A percentile compares a stretch with the other conserved stretches of the same genome.
Conservation (phyloP, 2,797 vertebrate species). For the Brachymystax lenok region DNA sequence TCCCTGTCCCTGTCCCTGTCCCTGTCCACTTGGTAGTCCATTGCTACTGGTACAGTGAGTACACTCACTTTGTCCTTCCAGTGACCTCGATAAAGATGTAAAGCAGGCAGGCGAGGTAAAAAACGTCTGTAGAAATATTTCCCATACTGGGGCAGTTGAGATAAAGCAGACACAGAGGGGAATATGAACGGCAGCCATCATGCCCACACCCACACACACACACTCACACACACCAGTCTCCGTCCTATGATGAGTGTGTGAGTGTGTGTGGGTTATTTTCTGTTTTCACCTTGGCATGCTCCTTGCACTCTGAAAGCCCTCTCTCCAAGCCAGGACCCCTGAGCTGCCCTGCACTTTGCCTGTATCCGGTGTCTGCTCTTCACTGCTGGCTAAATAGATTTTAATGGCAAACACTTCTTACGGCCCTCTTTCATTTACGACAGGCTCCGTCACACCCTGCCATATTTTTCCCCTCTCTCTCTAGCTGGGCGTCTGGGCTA, state of each 20-base stretch:
- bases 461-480: conserved; percentile 66
- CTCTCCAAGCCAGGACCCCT: conserved; percentile 56
- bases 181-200: conserved; percentile 48
- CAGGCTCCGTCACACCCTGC: conserved; percentile 70
- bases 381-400: conserved; percentile 74
- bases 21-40: background rate
- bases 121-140: conserved; percentile 31
- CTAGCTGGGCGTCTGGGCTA: conserved; percentile 62
- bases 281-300: conserved; percentile 48
- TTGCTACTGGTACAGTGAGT: background rate
- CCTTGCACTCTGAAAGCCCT: conserved; percentile 26
- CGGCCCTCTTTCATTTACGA: conserved; percentile 63
- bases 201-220: conserved; percentile 11
- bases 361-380: conserved; percentile 58
- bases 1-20: background rate
- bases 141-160: conserved; percentile 33
- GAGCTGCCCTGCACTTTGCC: conserved; percentile 61
- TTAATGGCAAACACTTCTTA: conserved; percentile 76
- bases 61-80: background rate
- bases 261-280: conserved; percentile 38
- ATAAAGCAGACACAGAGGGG: conserved; percentile 44
- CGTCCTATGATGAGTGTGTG: conserved; percentile 11
- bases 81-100: background rate
- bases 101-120: background rate
- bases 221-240: conserved; percentile 22